Conservation (phyloP, 2,113 vertebrate genomes). For the Psettodes erumei region DNA sequence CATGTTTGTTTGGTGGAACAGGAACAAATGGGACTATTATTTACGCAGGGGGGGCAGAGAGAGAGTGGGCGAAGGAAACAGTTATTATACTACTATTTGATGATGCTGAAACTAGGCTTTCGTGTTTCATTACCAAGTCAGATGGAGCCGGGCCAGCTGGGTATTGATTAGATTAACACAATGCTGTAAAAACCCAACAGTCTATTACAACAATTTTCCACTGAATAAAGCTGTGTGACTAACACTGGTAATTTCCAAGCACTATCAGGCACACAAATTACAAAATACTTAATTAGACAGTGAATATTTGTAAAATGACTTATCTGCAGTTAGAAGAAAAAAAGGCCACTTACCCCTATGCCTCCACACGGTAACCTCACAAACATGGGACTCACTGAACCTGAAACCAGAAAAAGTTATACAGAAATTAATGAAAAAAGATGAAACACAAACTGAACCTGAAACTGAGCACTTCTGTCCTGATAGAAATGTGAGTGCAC, state of each 20-base stretch:
- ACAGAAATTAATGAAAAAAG: not conserved
- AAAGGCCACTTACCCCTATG: conserved; percentile 90
- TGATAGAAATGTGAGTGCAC: not conserved
- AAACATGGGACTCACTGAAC: conserved; percentile 93
- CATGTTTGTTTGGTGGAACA: conserved; percentile 70
- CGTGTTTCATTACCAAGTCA: conserved; percentile 40
- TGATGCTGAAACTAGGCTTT: conserved; percentile 50
- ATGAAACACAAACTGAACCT: conserved; percentile 39
- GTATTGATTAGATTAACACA: conserved; percentile 60
- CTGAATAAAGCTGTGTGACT: conserved; percentile 50
- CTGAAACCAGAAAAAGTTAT: conserved; percentile 71
- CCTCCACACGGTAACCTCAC: conserved; percentile 97
- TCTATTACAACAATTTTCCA: conserved; percentile 59
- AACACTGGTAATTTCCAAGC: conserved; percentile 27
- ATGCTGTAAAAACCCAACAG: conserved; percentile 36
- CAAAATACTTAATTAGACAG: conserved; percentile 19
- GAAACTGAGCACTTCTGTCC: conserved; percentile 56
- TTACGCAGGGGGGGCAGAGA: conserved; percentile 78
- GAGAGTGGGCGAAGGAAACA: conserved; percentile 57
- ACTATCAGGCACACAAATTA: conserved; percentile 35
- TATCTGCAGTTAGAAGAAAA: not conserved
- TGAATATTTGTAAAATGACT: conserved; percentile 47
- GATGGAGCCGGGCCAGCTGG: conserved; percentile 22
- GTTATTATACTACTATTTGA: conserved; percentile 50
- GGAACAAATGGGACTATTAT: conserved; percentile 86